phyloP scores from a whole-genome alignment of 2,797 vertebrate species.

The Acropternis orthonyx region DNA sequence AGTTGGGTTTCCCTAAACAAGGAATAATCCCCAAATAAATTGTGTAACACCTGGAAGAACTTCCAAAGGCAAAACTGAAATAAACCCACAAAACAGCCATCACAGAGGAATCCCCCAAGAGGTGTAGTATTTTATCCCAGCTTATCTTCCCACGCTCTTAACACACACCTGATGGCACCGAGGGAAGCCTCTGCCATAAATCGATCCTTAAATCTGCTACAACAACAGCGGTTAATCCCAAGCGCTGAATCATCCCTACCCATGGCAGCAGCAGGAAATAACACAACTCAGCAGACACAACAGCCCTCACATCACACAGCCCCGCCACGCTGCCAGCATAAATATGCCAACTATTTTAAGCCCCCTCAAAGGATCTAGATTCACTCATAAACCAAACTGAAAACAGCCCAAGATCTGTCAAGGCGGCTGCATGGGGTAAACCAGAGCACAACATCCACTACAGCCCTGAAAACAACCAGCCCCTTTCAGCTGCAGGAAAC shows the following conservation, averaged over 20 bases:
- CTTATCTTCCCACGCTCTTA: background rate
- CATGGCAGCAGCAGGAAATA: background rate
- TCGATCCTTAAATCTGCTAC: constrained; percentile 14
- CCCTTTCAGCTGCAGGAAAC: background rate
- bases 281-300: background rate
- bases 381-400: background rate
- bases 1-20: background rate
- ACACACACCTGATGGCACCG: background rate
- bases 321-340: background rate
- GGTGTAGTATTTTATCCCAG: background rate
- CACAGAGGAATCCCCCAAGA: background rate
- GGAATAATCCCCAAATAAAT: background rate
- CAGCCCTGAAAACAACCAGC: background rate
- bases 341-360: constrained; percentile 62
- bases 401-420: background rate
- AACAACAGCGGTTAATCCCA: background rate
- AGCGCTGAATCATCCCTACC: constrained; percentile 1
- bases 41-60: background rate
- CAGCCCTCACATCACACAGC: background rate
- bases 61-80: background rate
- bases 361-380: constrained; percentile 31
- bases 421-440: background rate
- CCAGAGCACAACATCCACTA: background rate
- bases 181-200: constrained; percentile 5
- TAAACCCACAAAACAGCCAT: background rate